Conservation (phyloP, 2,113 vertebrate genomes). For the Muntiacus reevesi region DNA sequence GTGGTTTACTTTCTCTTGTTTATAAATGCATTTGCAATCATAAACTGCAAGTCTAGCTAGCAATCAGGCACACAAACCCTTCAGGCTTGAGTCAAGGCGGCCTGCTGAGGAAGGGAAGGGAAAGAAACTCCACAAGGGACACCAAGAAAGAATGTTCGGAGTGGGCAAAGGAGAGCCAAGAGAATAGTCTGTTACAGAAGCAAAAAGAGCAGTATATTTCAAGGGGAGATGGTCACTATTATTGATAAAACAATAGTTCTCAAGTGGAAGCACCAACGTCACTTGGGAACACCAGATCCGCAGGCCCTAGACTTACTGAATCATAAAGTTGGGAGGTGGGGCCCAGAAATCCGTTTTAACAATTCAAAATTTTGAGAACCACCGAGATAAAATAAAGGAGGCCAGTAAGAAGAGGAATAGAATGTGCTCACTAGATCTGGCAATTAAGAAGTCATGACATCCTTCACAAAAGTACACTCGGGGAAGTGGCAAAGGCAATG, state of each 20-base stretch:
- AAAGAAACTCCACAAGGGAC: background rate
- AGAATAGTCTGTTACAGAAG: background rate
- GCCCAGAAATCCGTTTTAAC: background rate
- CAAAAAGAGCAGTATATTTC: background rate
- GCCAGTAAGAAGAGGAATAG: background rate
- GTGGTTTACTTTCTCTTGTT: background rate
- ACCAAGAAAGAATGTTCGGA: background rate
- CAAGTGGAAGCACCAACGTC: background rate
- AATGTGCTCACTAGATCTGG: background rate
- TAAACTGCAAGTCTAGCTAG: background rate
- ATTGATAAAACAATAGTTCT: background rate
- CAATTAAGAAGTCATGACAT: background rate
- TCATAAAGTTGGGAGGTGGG: background rate
- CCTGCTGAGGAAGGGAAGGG: background rate
- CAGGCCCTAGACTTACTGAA: background rate
- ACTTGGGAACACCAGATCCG: background rate
- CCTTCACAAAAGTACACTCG: background rate
- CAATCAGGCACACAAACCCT: background rate
- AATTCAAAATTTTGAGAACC: background rate
- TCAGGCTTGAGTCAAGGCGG: background rate
- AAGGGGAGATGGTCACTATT: background rate
- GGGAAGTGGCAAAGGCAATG: background rate
- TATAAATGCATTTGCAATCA: background rate
- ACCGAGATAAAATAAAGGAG: background rate
- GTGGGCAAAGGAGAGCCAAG: background rate